Evolutionary conservation across 2,113 vertebrate species (phyloP), one percentile per base, ranked within the genome.

Genomic region (Hippocampus abdominalis): DNA sequence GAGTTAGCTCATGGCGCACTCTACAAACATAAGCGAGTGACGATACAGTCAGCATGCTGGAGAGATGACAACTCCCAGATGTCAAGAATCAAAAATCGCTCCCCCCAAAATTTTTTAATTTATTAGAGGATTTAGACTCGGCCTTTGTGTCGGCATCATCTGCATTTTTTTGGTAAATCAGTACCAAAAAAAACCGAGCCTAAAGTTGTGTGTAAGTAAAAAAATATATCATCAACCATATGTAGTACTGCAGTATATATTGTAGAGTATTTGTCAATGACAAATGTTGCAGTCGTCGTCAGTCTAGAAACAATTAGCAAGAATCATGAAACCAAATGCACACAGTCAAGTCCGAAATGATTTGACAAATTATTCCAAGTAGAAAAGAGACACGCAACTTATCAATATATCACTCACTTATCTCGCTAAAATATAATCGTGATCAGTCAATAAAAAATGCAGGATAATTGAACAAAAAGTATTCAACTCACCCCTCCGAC

Each of bases 401-500:
- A 20, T 15, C 36, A 49, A 20, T 16, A 42, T 20, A 21, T 25
- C 27, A 29, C 3, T 36, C 5, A 36, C n/a, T 11, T 16, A 23
- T 36, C 54, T 25, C 44, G 23, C 15, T 29, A 0, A 2, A n/a
- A 1, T 23, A 46, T 56, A 27, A 3, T 1, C 13, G 11, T 42
- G 36, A 46, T 36, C 3, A 4, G 1, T 25, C 71, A 80, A 64
- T 1, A n/a, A 46, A 76, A 44, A 13, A 62, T 6, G 56, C 69
- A 6, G 20, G 48, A 18, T 21, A 16, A 3, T 21, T 8, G 0
- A 51, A 57, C n/a, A 56, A 23, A 21, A 25, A 15, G 4, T 8
- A 16, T 40, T 39, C 70, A 76, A 87, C 92, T 91, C 84, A 93
- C 92, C 91, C 87, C 83, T 91, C 72, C 79, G 89, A 65, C 75